Conservation (phyloP, 2,797 vertebrate species). For the Brachymystax lenok region DNA sequence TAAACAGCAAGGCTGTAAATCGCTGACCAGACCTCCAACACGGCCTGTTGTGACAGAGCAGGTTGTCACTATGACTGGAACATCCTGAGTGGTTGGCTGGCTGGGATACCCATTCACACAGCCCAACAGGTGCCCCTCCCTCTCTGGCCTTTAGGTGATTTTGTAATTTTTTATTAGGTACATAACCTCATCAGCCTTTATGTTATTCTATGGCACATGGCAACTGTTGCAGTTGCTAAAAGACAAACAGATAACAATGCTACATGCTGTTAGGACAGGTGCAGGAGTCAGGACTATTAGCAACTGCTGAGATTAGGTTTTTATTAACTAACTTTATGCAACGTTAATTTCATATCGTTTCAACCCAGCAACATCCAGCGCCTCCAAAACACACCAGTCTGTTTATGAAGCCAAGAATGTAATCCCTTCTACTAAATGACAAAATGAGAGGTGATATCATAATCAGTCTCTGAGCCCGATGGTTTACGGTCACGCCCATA, state of each 20-base stretch:
- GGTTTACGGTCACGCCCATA: neutral
- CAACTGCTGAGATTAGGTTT: constrained; percentile 59
- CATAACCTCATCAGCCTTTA: neutral
- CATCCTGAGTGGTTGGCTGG: neutral
- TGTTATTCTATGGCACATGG: constrained; percentile 54
- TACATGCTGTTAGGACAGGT: constrained; percentile 21
- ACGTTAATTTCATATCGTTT: constrained; percentile 51
- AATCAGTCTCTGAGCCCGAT: neutral
- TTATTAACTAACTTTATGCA: constrained; percentile 54
- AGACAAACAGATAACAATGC: constrained; percentile 50
- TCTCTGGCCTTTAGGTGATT: constrained; percentile 10
- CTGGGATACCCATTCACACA: neutral
- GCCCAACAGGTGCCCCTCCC: neutral
- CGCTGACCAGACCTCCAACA: neutral
- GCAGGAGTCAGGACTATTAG: constrained; percentile 38
- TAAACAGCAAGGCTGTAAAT: constrained; percentile 37
- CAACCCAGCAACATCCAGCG: constrained; percentile 10
- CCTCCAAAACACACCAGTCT: neutral
- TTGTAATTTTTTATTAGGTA: neutral
- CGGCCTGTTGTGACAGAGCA: constrained; percentile 13
- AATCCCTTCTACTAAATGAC: neutral
- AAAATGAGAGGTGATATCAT: constrained; percentile 2
- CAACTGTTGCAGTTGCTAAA: constrained; percentile 58
- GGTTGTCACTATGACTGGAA: constrained; percentile 21
- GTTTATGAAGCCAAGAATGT: constrained; percentile 8